phyloP scores from a whole-genome alignment of 2,113 vertebrate genomes.

The Pelecanus crispus region DNA sequence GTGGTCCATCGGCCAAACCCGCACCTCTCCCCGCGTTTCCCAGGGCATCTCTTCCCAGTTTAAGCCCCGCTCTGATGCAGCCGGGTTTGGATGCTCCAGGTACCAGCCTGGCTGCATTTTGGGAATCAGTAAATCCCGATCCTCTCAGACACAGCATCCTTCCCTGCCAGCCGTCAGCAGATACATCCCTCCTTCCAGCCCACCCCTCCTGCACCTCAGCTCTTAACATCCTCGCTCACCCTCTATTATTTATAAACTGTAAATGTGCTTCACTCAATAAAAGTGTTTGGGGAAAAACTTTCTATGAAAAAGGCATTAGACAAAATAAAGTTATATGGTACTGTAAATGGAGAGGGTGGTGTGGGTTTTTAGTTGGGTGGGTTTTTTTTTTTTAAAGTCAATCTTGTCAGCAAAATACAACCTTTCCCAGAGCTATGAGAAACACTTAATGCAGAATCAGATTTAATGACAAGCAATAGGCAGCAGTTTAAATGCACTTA shows the following conservation, averaged over 20 bases:
- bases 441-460: conserved; percentile 26
- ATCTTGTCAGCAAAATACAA: background rate
- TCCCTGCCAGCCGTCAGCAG: background rate
- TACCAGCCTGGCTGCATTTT: background rate
- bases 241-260: conserved; percentile 29
- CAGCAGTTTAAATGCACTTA: conserved; percentile 8
- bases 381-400: background rate
- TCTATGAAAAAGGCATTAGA: conserved; percentile 12
- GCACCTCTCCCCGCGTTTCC: fast-evolving
- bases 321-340: conserved; percentile 12
- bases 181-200: background rate
- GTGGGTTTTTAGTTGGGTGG: too few species aligned
- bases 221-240: background rate
- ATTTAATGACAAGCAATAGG: conserved; percentile 17
- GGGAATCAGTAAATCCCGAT: background rate
- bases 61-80: fast-evolving
- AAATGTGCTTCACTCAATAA: background rate
- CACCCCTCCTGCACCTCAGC: background rate
- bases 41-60: fast-evolving
- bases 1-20: fast-evolving
- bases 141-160: background rate
- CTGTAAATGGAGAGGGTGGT: background rate
- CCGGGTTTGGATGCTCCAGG: fast-evolving
- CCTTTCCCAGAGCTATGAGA: background rate
- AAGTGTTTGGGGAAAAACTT: conserved; percentile 13